phyloP scores from a whole-genome alignment of 2,888 invertebrate species.

The Tachystola acroxantha region DNA sequence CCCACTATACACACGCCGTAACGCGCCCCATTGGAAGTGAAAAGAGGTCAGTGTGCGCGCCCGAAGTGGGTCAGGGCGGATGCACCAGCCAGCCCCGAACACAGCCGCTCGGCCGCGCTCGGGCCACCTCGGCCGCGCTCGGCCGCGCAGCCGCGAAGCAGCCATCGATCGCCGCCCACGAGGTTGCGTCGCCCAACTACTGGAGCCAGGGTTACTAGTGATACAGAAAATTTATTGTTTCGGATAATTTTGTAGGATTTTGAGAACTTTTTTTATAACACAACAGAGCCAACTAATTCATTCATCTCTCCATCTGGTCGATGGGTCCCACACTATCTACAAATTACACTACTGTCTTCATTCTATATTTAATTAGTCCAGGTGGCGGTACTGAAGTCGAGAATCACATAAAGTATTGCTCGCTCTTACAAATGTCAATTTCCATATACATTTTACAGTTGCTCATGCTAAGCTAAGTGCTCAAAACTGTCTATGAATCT shows the following conservation, averaged over 20 bases:
- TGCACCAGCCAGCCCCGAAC: constrained; percentile 31
- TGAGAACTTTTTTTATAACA: too few relatives aligned
- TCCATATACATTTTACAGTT: too few relatives aligned
- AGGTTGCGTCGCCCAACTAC: constrained; percentile 37
- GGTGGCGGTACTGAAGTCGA: too few relatives aligned
- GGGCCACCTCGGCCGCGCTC: constrained; percentile 41
- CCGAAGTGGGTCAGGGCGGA: constrained; percentile 69
- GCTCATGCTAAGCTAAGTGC: too few relatives aligned
- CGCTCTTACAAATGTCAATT: too few relatives aligned
- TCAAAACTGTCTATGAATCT: too few relatives aligned
- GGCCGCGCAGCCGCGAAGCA: constrained; percentile 40
- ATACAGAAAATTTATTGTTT: constrained; percentile 2
- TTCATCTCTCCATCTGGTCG: not conserved
- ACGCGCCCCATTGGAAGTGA: constrained; percentile 28
- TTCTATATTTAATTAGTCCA: too few relatives aligned
- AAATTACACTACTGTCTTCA: too few relatives aligned
- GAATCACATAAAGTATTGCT: too few relatives aligned
- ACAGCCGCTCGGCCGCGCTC: constrained; percentile 25
- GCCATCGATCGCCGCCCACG: constrained; percentile 61
- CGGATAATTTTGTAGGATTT: not conserved
- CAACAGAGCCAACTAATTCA: too few relatives aligned
- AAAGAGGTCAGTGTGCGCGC: constrained; percentile 60
- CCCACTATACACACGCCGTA: constrained; percentile 11
- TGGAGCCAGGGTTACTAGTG: constrained; percentile 5
- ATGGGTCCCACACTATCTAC: too few relatives aligned